phyloP scores from a whole-genome alignment of 2,113 vertebrate genomes.

The Natator depressus region DNA sequence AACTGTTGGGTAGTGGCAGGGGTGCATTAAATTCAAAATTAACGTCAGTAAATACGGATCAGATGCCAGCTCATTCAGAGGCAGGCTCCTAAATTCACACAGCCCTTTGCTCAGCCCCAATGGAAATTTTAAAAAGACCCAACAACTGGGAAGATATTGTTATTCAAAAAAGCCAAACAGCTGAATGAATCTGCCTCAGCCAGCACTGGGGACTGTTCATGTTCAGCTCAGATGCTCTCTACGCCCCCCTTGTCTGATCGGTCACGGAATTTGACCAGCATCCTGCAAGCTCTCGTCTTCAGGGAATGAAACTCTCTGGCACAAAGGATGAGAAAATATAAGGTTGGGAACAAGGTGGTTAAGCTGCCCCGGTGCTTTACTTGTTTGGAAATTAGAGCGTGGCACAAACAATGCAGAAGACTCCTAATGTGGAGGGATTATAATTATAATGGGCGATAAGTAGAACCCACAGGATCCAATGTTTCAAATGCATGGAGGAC shows the following conservation, averaged over 20 bases:
- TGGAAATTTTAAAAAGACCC: background rate
- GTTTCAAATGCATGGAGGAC: background rate
- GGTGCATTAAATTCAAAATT: slow-evolving; percentile 77
- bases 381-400: background rate
- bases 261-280: background rate
- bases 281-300: slow-evolving; percentile 10
- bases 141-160: slow-evolving; percentile 60
- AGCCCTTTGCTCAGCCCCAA: slow-evolving; percentile 15
- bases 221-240: background rate
- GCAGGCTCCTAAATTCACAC: slow-evolving; percentile 76
- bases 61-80: slow-evolving; percentile 79
- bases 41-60: slow-evolving; percentile 80
- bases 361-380: slow-evolving; percentile 1
- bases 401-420: background rate
- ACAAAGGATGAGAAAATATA: slow-evolving; percentile 52
- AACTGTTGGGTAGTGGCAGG: slow-evolving; percentile 80
- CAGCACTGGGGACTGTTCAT: background rate
- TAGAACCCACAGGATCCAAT: background rate
- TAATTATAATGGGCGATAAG: background rate
- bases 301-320: background rate
- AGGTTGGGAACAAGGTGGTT: slow-evolving; percentile 52
- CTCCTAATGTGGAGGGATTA: background rate
- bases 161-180: slow-evolving; percentile 62
- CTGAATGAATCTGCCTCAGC: slow-evolving; percentile 67
- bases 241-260: background rate